These are phyloP conservation scores for Echinops telfairi DNA, from an alignment of 2,113 vertebrate species.

Conservation along the genomic window DNA sequence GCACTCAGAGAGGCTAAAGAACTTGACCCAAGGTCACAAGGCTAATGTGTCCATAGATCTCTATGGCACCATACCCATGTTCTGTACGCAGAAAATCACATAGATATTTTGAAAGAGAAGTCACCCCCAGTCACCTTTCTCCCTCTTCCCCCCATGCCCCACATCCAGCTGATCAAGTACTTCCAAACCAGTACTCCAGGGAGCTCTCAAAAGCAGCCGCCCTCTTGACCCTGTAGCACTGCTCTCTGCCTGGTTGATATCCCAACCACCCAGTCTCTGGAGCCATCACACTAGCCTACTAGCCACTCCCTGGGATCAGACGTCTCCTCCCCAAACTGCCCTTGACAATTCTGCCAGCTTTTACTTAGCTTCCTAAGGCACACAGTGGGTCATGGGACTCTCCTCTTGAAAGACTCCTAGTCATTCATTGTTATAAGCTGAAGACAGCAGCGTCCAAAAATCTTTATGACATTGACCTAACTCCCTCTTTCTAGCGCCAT, in stretches of 20 bases:
- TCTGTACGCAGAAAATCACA: constrained; percentile 46
- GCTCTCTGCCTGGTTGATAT: not conserved
- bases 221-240: not conserved
- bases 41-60: not conserved
- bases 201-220: constrained; percentile 23
- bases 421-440: not conserved
- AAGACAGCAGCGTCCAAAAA: constrained; percentile 26
- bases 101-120: constrained; percentile 55
- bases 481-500: constrained; percentile 47
- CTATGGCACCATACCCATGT: not conserved
- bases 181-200: not conserved
- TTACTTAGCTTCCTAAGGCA: not conserved
- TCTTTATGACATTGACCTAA: not conserved
- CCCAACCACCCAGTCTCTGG: not conserved
- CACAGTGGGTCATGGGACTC: not conserved
- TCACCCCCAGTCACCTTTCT: not conserved
- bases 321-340: not conserved
- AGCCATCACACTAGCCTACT: not conserved
- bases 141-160: not conserved
- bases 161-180: not conserved
- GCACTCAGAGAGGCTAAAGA: constrained; percentile 26
- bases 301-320: not conserved
- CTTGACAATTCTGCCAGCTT: not conserved
- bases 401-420: not conserved
- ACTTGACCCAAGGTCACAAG: constrained; percentile 26